Evolutionary conservation across 2,113 vertebrate species (phyloP), one percentile per base, ranked within the genome.

Genomic region (Tinamus guttatus): DNA sequence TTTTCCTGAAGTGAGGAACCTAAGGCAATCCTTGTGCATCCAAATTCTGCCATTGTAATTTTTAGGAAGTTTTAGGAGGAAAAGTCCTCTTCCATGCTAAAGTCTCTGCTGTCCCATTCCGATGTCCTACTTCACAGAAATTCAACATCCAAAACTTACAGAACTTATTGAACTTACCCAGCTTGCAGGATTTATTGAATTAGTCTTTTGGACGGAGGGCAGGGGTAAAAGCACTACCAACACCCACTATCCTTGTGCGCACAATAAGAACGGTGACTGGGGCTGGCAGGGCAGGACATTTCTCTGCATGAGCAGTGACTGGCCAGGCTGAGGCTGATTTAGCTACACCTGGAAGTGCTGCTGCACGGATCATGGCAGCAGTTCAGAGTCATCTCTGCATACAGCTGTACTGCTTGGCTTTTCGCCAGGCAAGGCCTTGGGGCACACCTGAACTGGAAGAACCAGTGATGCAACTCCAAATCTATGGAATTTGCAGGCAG

Each of bases 301-400:
- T 13, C 20, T n/a, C 7, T 0, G 0, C 75, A 47, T 27, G 65
- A 2, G 0, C 36, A 10, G 32, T 18, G 60, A 36, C 64, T 75
- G 36, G 19, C 8, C 0, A 0, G 2, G 2, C 79, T 88, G 71
- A 69, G 67, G 75, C 85, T 51, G 4, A 8, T 65, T 32, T 7
- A 36, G 14, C 13, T 24, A 5, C 68, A 30, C 13, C 36, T 54
- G 63, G n/a, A 28, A n/a, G 6, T 10, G 70, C 19, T 25, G 5
- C 64, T 34, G 30, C 0, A 3, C 19, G 8, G 70, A 11, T 70
- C 0, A 1, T 9, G 70, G 62, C 56, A 68, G 54, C 47, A 79
- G 40, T 40, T 59, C 27, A 45, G 17, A 47, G 24, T 7, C 52
- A 82, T 40, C 36, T 38, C 41, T 63, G 36, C 5, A 0, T 64